phyloP scores from a whole-genome alignment of 2,113 vertebrate species.

The Cebidichthys violaceus region DNA sequence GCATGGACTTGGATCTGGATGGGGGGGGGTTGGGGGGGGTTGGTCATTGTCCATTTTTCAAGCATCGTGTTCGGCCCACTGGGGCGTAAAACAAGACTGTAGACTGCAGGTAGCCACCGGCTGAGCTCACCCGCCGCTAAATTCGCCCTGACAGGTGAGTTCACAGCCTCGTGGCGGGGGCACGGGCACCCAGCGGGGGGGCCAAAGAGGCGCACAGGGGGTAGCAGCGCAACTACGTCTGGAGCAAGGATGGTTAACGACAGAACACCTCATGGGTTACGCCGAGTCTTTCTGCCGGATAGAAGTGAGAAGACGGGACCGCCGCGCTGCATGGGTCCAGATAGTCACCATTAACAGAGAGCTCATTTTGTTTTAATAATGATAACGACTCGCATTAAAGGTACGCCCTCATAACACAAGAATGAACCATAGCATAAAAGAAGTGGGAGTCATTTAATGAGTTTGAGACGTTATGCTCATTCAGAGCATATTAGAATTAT shows the following conservation, averaged over 20 bases:
- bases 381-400: constrained; percentile 51
- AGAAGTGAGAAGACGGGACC: neutral
- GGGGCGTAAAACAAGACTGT: constrained; percentile 73
- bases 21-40: neutral
- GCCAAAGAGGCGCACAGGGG: constrained; percentile 43
- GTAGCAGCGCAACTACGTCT: constrained; percentile 36
- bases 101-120: constrained; percentile 68
- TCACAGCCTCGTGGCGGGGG: constrained; percentile 62
- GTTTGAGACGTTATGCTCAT: no score
- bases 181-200: constrained; percentile 55
- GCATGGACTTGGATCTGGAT: constrained; percentile 10
- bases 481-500: constrained; percentile 2
- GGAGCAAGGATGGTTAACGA: constrained; percentile 35
- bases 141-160: constrained; percentile 80
- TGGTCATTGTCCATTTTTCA: constrained; percentile 54
- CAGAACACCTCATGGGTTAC: neutral
- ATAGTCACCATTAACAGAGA: constrained; percentile 7
- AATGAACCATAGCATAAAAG: constrained; percentile 21
- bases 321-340: neutral
- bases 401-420: constrained; percentile 22
- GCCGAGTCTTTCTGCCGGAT: neutral
- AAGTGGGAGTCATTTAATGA: constrained; percentile 39
- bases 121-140: constrained; percentile 78
- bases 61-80: constrained; percentile 67
- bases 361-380: constrained; percentile 48